A percentile compares a stretch with the other conserved stretches of the same genome.
Conservation (phyloP, 2,888 invertebrate species). For the Odontocolon sp. region DNA sequence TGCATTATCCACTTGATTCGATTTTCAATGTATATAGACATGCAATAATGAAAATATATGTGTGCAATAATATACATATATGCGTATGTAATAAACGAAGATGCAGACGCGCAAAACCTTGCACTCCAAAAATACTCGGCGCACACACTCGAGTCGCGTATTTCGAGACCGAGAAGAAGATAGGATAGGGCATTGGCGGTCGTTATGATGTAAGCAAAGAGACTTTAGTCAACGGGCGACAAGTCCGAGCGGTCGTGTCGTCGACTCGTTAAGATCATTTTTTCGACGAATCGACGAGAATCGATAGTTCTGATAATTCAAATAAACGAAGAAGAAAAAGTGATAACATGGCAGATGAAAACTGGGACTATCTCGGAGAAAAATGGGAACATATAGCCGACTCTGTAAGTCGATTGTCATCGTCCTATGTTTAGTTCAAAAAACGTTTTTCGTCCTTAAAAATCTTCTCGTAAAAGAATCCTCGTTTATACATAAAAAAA, state of each 20-base stretch:
- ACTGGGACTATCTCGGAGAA: conserved; percentile 74
- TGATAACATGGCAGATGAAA: conserved; percentile 70
- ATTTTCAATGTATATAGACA: background rate
- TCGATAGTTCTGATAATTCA: conserved; percentile 5
- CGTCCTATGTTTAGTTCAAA: conserved; percentile 32
- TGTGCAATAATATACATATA: background rate
- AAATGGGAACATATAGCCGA: conserved; percentile 77
- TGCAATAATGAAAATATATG: conserved; percentile 1
- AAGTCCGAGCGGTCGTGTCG: conserved; percentile 59
- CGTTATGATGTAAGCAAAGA: conserved; percentile 64
- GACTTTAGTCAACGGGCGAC: conserved; percentile 61
- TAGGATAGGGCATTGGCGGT: conserved; percentile 42
- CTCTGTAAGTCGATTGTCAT: conserved; percentile 70
- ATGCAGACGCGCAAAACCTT: conserved; percentile 43
- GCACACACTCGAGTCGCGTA: conserved; percentile 51
- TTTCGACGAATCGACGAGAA: conserved; percentile 7
- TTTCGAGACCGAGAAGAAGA: conserved; percentile 59
- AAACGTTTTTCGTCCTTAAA: background rate
- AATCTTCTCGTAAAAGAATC: background rate
- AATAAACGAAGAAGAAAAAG: background rate
- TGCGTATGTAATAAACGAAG: background rate
- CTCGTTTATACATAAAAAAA: background rate
- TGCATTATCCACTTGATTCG: no score
- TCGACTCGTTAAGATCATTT: conserved; percentile 36
- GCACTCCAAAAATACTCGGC: conserved; percentile 62